These are phyloP conservation scores for Drosophila subquinaria DNA, from an alignment of 2,888 invertebrate genomes.

Conservation along the genomic window DNA sequence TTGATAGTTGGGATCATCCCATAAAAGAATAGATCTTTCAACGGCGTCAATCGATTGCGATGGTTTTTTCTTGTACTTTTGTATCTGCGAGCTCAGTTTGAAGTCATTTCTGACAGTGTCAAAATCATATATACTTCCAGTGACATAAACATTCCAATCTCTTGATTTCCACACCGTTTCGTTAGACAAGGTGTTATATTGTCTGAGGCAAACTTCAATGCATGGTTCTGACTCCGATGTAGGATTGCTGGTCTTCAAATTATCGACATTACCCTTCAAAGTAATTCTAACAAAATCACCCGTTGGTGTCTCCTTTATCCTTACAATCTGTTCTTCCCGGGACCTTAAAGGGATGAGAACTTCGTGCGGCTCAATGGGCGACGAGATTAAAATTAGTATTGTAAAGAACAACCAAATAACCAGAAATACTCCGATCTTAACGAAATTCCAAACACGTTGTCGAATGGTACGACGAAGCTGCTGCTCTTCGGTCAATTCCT, in stretches of 20 bases:
- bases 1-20: neutral
- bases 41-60: neutral
- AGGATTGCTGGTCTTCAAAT: neutral
- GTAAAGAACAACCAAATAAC: constrained; percentile 2
- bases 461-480: neutral
- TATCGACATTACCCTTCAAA: constrained; percentile 1
- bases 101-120: neutral
- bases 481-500: neutral
- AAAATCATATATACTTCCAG: neutral
- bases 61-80: neutral
- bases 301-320: neutral
- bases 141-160: constrained; percentile 4
- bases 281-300: neutral
- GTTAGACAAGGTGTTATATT: neutral
- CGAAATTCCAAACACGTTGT: neutral
- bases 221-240: neutral
- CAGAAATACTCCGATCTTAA: neutral
- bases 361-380: neutral
- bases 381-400: neutral
- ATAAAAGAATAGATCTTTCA: neutral
- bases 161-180: neutral
- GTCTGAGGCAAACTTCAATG: neutral
- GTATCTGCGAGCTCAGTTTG: neutral
- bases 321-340: neutral
- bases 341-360: neutral